Percentiles rank a stretch among this genome's conserved stretches.
Conservation (phyloP, 2,113 vertebrate species). For the Uropsilus gracilis region DNA sequence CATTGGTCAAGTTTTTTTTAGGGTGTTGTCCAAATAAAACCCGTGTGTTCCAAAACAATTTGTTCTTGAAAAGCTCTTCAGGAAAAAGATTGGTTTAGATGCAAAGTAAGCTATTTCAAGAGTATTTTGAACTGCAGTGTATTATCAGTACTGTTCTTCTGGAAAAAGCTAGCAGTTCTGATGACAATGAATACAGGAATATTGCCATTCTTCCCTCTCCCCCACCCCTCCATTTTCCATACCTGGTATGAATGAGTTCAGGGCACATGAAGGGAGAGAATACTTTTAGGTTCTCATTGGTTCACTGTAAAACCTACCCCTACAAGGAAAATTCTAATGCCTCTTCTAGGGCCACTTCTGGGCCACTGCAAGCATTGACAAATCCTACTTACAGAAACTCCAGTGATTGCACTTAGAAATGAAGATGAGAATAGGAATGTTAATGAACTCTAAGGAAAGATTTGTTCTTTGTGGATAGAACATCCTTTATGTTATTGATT, state of each 20-base stretch:
- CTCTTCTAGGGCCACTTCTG: conserved; percentile 14
- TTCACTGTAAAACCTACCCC: background rate
- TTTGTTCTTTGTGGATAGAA: background rate
- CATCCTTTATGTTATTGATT: background rate
- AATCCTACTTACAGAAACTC: background rate
- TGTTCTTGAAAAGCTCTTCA: conserved; percentile 9
- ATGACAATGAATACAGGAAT: background rate
- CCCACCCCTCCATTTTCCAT: background rate
- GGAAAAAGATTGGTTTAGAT: background rate
- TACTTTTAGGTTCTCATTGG: background rate
- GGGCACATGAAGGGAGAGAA: background rate
- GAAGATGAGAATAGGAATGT: background rate
- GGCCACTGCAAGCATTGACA: background rate
- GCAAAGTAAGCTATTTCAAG: background rate
- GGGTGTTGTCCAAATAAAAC: background rate
- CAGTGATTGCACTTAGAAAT: background rate
- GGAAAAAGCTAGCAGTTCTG: background rate
- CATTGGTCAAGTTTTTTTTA: background rate
- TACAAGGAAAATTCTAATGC: background rate
- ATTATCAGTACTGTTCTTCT: background rate
- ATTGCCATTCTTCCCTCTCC: background rate
- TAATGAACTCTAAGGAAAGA: conserved; percentile 26
- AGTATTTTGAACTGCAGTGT: background rate
- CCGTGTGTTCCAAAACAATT: background rate
- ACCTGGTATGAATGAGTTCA: background rate